These are phyloP conservation scores for Nomada lathburiana DNA, from an alignment of 2,888 invertebrate genomes.

Conservation along the genomic window DNA sequence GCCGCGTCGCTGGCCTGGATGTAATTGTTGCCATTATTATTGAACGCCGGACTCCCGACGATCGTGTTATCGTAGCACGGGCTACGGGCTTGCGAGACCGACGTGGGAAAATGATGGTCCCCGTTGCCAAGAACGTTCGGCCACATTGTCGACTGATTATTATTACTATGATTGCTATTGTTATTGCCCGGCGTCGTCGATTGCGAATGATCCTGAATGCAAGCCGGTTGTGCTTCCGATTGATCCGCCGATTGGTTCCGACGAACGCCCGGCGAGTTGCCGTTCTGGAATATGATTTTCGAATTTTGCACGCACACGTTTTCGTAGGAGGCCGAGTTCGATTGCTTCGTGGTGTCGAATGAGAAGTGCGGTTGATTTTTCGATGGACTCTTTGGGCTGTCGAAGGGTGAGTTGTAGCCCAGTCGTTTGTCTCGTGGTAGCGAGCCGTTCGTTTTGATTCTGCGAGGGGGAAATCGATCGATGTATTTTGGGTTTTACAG, in stretches of 20 bases:
- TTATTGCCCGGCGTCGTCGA: slow-evolving; percentile 75
- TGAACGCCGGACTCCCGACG: slow-evolving; percentile 56
- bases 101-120: slow-evolving; percentile 67
- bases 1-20: slow-evolving; percentile 41
- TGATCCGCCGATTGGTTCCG: slow-evolving; percentile 36
- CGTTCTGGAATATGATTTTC: slow-evolving; percentile 74
- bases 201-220: slow-evolving; percentile 39
- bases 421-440: slow-evolving; percentile 89
- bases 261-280: slow-evolving; percentile 53
- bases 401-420: slow-evolving; percentile 83
- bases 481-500: neutral
- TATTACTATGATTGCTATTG: slow-evolving; percentile 55
- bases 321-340: slow-evolving; percentile 75
- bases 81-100: slow-evolving; percentile 74
- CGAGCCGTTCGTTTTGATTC: slow-evolving; percentile 96
- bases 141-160: slow-evolving; percentile 75
- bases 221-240: slow-evolving; percentile 42
- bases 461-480: slow-evolving; percentile 78
- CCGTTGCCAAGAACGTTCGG: slow-evolving; percentile 67
- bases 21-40: slow-evolving; percentile 37
- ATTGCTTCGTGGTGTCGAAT: slow-evolving; percentile 83
- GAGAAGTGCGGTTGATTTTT: slow-evolving; percentile 80
- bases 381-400: slow-evolving; percentile 80
- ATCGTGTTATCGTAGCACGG: slow-evolving; percentile 79
- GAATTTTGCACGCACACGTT: slow-evolving; percentile 82